Percentiles rank a stretch among this genome's conserved stretches.
Conservation (phyloP, 2,113 vertebrate species). For the Channa maculata region DNA sequence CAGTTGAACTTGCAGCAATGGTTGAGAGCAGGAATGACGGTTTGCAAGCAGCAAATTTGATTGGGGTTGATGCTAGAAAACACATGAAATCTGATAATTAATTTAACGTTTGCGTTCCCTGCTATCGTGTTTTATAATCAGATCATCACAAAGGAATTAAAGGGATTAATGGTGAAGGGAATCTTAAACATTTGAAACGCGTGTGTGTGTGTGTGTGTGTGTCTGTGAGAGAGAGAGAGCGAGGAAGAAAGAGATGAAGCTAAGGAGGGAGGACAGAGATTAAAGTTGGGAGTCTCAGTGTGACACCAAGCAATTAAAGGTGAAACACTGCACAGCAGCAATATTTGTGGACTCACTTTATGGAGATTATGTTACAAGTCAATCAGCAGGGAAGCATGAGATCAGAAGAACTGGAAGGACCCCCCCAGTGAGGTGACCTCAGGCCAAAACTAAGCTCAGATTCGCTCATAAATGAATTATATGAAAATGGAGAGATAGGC, state of each 20-base stretch:
- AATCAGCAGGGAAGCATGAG: constrained; percentile 44
- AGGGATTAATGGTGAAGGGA: constrained; percentile 35
- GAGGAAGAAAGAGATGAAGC: neutral
- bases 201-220: constrained; percentile 12
- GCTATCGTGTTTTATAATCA: constrained; percentile 36
- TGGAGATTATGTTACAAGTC: constrained; percentile 35
- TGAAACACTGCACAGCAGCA: constrained; percentile 29
- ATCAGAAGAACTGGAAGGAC: constrained; percentile 18
- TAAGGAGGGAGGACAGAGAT: neutral
- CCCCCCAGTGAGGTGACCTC: constrained; percentile 39
- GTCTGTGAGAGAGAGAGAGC: neutral
- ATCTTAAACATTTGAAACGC: constrained; percentile 40
- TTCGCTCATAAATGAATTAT: constrained; percentile 4
- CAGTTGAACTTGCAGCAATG: neutral
- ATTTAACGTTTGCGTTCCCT: constrained; percentile 42
- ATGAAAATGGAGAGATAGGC: constrained; percentile 20
- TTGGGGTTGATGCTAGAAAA: constrained; percentile 25
- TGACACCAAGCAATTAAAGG: constrained; percentile 59
- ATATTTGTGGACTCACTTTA: constrained; percentile 31
- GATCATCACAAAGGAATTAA: constrained; percentile 32
- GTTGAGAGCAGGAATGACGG: neutral
- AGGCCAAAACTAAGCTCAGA: constrained; percentile 34
- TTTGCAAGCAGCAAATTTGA: constrained; percentile 30
- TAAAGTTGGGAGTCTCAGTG: constrained; percentile 36
- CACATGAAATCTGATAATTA: constrained; percentile 25